Conservation (phyloP, 2,113 vertebrate genomes). For the Phalacrocorax pelagicus region DNA sequence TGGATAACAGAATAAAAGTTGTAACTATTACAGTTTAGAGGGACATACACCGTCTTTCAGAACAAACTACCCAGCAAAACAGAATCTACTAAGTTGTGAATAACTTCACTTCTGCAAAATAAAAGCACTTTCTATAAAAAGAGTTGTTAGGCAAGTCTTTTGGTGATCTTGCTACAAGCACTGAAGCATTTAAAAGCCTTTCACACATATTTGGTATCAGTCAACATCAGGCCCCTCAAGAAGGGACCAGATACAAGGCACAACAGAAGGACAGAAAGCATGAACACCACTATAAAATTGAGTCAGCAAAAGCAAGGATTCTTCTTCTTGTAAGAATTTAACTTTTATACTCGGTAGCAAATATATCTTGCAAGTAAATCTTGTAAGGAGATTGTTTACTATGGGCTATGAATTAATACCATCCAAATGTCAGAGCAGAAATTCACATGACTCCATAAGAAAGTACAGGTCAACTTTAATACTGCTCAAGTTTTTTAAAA, state of each 20-base stretch:
- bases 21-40: background rate
- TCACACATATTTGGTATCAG: background rate
- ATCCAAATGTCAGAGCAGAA: background rate
- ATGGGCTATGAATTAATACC: background rate
- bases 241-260: background rate
- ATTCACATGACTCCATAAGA: background rate
- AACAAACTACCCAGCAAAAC: background rate
- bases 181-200: background rate
- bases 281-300: background rate
- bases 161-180: background rate
- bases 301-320: background rate
- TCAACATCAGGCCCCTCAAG: background rate
- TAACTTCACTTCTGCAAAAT: background rate
- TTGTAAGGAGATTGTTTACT: background rate
- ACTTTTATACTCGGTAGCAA: background rate
- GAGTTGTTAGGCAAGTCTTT: background rate
- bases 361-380: background rate
- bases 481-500: background rate
- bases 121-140: background rate
- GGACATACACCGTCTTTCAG: background rate
- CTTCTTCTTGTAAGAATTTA: background rate
- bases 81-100: background rate
- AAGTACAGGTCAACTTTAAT: background rate
- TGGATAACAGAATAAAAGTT: background rate
- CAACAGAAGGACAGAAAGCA: background rate